Evolutionary conservation across 2,888 invertebrate species (phyloP).

Genomic region (Molorchus minor): DNA sequence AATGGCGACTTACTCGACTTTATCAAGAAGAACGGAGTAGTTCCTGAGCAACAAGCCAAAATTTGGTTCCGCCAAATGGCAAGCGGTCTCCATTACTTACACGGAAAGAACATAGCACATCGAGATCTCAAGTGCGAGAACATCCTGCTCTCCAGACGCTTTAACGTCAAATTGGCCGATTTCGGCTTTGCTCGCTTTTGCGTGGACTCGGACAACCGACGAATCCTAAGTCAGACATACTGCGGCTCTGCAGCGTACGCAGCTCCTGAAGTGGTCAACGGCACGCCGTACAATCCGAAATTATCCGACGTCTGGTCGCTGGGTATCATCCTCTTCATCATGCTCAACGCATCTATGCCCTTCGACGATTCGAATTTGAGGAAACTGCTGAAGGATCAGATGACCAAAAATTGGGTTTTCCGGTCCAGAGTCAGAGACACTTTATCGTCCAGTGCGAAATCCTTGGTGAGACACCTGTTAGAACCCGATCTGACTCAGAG

Average conservation of each 20-base stretch:
- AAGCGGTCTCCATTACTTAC: slow-evolving; percentile 83
- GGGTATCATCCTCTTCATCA: slow-evolving; percentile 90
- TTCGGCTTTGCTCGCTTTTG: slow-evolving; percentile 93
- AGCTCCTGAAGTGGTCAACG: slow-evolving; percentile 92
- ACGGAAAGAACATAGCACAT: slow-evolving; percentile 85
- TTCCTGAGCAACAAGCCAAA: slow-evolving; percentile 81
- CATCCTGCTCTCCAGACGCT: slow-evolving; percentile 81
- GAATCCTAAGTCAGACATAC: slow-evolving; percentile 87
- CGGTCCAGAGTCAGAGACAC: slow-evolving; percentile 74
- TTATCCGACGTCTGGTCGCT: slow-evolving; percentile 93
- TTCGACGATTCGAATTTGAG: slow-evolving; percentile 88
- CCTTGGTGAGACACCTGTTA: slow-evolving; percentile 80
- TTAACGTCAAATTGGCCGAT: slow-evolving; percentile 91
- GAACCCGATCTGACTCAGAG: slow-evolving; percentile 86
- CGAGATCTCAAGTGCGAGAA: slow-evolving; percentile 96
- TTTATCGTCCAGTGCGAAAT: slow-evolving; percentile 76
- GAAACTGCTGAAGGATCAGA: slow-evolving; percentile 85
- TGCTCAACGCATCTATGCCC: slow-evolving; percentile 94
- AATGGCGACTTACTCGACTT: slow-evolving; percentile 90
- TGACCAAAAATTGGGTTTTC: slow-evolving; percentile 81
- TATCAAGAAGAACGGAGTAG: slow-evolving; percentile 78
- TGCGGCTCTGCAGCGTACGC: slow-evolving; percentile 98
- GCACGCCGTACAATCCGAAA: slow-evolving; percentile 88
- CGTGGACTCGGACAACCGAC: slow-evolving; percentile 74
- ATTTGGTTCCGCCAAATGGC: slow-evolving; percentile 89